Base-by-base conservation (phyloP, 2,888 invertebrate genomes). In the Hydropsyche betteni region DNA sequence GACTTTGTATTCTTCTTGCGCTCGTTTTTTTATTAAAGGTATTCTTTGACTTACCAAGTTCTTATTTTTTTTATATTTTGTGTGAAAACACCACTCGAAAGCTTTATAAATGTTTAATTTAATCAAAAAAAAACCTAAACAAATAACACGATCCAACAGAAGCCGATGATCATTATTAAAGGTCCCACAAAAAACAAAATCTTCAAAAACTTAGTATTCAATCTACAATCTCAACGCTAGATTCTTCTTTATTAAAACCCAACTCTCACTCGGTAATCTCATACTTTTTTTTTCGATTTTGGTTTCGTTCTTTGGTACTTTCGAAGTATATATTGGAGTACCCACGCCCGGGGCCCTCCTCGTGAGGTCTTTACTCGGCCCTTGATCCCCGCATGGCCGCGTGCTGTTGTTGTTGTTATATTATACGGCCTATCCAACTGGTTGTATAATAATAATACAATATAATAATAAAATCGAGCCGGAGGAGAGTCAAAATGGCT, bases 341-440 rank as follows among this genome's bases (percentile, higher is more conserved):
- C 50, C n/a, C 51, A 33, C 70, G 70, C 70, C 72, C 16, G 16
- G 58, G 55, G 72, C 33, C 12, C 72, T 38, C 55, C 58, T 72
- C 72, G 72, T 72, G 72, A 72, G 72, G 36, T 72, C 72, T 58
- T 61, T 24, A 55, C 55, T 44, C 55, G 72, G 72, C 72, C 72
- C 72, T 72, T 72, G 72, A 58, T 72, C 72, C 10, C n/a, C 14
- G n/a, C 36, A 10, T 44, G 33, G 8, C 24, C 24, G 24, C 24
- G 24, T 24, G 24, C 24, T 24, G 24, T 24, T 10, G 64, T 58
- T 24, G 58, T 16, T 44, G 44, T 44, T 44, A 44, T 44, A 44
- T 44, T 33, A 53, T 53, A 69, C 70, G 70, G 36, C 36, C 52
- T 51, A 70, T 33, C 70, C 34, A 51, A 70, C 24, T 36, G 70